Percentiles rank a stretch among this genome's conserved stretches.
Evolutionary conservation across 2,888 invertebrate species (phyloP).

Genomic region (Thecocarcelia acutangulata): DNA sequence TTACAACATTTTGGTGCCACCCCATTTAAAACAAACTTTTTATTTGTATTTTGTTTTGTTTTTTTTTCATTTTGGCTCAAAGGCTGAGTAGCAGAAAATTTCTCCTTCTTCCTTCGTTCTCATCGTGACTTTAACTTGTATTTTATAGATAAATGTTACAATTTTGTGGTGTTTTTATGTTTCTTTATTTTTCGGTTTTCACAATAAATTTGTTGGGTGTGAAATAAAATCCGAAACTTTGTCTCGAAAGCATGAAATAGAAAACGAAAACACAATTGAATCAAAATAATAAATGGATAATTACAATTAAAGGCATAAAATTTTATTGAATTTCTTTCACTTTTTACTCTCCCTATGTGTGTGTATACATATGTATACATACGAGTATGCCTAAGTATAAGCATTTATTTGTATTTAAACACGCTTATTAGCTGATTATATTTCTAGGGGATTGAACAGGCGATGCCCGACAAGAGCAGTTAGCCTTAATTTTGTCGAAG

Average conservation of each 20-base stretch:
- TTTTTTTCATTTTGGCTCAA: slow-evolving; percentile 8
- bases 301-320: slow-evolving; percentile 21
- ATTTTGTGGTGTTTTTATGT: slow-evolving; percentile 68
- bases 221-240: slow-evolving; percentile 45
- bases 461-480: no score
- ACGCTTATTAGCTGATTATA: no score
- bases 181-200: slow-evolving; percentile 54
- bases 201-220: slow-evolving; percentile 63
- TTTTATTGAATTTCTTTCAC: slow-evolving; percentile 12
- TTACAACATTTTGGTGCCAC: slow-evolving; percentile 35
- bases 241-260: not conserved
- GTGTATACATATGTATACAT: no score
- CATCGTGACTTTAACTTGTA: slow-evolving; percentile 60
- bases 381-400: no score
- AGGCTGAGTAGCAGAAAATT: slow-evolving; percentile 21
- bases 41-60: no score
- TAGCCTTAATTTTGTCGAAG: no score
- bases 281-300: slow-evolving; percentile 32
- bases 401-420: no score
- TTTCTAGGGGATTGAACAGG: no score
- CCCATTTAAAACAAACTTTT: not conserved
- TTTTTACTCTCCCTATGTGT: not conserved
- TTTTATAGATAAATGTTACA: slow-evolving; percentile 63
- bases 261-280: slow-evolving; percentile 12
- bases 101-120: slow-evolving; percentile 25